Conservation (phyloP, 2,888 invertebrate genomes). For the Chymomyza caudatula region DNA sequence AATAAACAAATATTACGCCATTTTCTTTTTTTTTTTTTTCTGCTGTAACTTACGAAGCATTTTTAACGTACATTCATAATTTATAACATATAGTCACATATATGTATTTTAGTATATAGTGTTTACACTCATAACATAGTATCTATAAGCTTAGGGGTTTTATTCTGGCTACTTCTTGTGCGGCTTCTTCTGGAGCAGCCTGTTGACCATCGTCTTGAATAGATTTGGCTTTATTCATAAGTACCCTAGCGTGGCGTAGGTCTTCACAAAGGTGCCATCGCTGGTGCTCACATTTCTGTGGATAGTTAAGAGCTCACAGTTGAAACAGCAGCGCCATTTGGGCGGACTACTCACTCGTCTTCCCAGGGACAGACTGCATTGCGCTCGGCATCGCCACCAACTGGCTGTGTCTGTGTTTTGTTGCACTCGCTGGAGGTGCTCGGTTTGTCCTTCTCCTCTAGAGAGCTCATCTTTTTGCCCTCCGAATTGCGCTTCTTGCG, state of each 20-base stretch:
- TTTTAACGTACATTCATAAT: not conserved
- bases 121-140: not conserved
- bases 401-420: slow-evolving; percentile 22
- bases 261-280: slow-evolving; percentile 95
- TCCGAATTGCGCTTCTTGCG: slow-evolving; percentile 74
- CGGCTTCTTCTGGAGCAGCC: slow-evolving; percentile 54
- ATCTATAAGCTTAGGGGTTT: not conserved
- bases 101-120: not conserved
- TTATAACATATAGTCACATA: not conserved
- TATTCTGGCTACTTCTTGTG: slow-evolving; percentile 40
- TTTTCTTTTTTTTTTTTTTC: slow-evolving; percentile 3
- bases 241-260: slow-evolving; percentile 95
- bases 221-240: slow-evolving; percentile 82
- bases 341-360: slow-evolving; percentile 88
- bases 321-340: not conserved
- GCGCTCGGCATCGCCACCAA: slow-evolving; percentile 79
- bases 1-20: slow-evolving; percentile 17
- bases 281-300: slow-evolving; percentile 89
- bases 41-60: slow-evolving; percentile 11
- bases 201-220: slow-evolving; percentile 56
- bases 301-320: slow-evolving; percentile 60
- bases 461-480: slow-evolving; percentile 59
- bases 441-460: slow-evolving; percentile 55
- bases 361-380: slow-evolving; percentile 96
- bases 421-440: slow-evolving; percentile 12